Conservation (phyloP, 1,140 invertebrate genomes). For the Lasioglossum baleicum region DNA sequence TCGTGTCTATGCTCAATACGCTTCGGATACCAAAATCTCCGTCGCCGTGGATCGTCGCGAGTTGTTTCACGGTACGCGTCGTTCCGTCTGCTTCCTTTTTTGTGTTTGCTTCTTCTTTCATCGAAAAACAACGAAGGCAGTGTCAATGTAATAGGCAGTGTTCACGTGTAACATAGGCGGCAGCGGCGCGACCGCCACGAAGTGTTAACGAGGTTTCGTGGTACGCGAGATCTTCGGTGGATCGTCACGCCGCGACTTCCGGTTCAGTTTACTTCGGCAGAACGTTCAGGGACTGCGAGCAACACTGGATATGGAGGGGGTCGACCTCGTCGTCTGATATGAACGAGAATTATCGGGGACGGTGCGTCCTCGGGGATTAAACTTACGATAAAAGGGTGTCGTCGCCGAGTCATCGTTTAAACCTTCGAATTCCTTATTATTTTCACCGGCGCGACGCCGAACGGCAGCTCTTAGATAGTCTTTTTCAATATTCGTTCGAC, state of each 20-base stretch:
- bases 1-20: conserved; percentile 64
- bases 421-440: neutral
- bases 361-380: neutral
- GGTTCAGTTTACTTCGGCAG: neutral
- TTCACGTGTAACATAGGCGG: neutral
- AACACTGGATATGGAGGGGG: conserved; percentile 33
- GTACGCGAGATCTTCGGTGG: neutral
- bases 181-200: too few species aligned
- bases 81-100: neutral
- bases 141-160: conserved; percentile 23
- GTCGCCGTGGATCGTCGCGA: conserved; percentile 52
- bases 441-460: too few species aligned
- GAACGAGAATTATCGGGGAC: conserved; percentile 5
- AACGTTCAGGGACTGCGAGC: conserved; percentile 23
- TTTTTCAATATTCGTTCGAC: neutral
- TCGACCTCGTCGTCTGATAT: conserved; percentile 36
- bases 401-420: neutral
- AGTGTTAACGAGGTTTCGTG: neutral
- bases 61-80: conserved; percentile 26
- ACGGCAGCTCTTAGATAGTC: neutral
- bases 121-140: neutral
- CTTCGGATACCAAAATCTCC: conserved; percentile 44
- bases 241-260: neutral
- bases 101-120: neutral
- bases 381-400: neutral